Conservation (phyloP, 2,888 invertebrate genomes). For the Drosophila sordidula region DNA sequence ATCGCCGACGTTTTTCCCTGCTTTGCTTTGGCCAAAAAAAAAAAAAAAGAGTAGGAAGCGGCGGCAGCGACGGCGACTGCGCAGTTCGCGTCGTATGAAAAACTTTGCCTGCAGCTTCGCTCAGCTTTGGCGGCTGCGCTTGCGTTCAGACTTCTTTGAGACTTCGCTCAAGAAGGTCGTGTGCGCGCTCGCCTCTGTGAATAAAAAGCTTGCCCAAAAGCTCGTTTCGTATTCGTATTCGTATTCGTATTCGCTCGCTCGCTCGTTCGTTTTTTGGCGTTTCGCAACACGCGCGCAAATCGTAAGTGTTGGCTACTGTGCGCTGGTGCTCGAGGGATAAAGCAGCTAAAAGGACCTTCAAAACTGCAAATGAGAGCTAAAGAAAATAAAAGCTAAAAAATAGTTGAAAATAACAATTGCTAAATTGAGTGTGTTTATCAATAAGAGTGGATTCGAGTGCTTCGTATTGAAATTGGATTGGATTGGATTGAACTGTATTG, state of each 20-base stretch:
- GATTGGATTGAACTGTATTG: slow-evolving; percentile 35
- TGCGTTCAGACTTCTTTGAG: slow-evolving; percentile 85
- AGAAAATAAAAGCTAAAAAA: slow-evolving; percentile 13
- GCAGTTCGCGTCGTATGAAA: slow-evolving; percentile 24
- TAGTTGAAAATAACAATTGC: slow-evolving; percentile 44
- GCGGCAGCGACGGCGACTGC: slow-evolving; percentile 43
- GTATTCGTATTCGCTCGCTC: slow-evolving; percentile 13
- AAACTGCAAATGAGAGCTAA: no score
- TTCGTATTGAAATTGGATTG: slow-evolving; percentile 42
- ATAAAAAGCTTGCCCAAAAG: slow-evolving; percentile 29
- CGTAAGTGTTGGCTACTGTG: slow-evolving; percentile 44
- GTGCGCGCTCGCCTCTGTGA: slow-evolving; percentile 48
- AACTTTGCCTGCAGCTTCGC: slow-evolving; percentile 45
- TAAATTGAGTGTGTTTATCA: slow-evolving; percentile 38
- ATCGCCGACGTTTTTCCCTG: slow-evolving; percentile 63
- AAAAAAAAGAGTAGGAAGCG: slow-evolving; percentile 39
- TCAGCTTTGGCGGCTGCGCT: slow-evolving; percentile 67
- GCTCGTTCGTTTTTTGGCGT: slow-evolving; percentile 26
- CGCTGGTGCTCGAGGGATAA: slow-evolving; percentile 39
- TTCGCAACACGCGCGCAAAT: slow-evolving; percentile 24
- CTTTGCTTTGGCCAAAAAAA: slow-evolving; percentile 51
- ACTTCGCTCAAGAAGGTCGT: slow-evolving; percentile 85
- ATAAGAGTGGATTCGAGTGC: slow-evolving; percentile 38
- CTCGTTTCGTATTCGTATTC: slow-evolving; percentile 23
- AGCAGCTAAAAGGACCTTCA: slow-evolving; percentile 49